Evolutionary conservation across 2,797 vertebrate genomes (phyloP).

Genomic region (Myioborus miniatus): DNA sequence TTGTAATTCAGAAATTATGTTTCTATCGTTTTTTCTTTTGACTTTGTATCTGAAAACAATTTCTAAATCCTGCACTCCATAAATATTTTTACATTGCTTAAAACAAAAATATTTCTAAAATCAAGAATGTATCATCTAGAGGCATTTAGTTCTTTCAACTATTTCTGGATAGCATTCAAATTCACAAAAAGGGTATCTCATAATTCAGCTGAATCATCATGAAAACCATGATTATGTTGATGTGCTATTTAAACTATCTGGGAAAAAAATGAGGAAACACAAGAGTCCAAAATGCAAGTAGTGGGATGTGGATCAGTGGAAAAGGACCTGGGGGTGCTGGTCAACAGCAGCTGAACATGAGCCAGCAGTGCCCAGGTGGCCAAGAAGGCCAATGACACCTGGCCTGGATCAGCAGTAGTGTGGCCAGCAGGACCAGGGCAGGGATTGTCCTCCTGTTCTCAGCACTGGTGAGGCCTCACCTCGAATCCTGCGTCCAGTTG

Average conservation of each 20-base stretch:
- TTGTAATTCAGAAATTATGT: neutral
- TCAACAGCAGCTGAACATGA: fast-evolving
- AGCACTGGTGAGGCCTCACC: neutral
- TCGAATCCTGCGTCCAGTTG: fast-evolving
- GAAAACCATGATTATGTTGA: neutral
- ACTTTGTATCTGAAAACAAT: neutral
- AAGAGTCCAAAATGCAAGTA: neutral
- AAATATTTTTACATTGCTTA: neutral
- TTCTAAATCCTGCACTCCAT: neutral
- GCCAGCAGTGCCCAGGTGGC: neutral
- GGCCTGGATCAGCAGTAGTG: neutral
- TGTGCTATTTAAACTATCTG: neutral
- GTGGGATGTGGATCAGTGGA: neutral
- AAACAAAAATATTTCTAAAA: neutral
- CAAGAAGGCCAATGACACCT: fast-evolving
- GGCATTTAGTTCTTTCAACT: neutral
- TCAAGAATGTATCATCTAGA: neutral
- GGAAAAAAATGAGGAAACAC: fast-evolving
- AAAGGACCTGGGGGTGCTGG: neutral
- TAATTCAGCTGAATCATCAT: neutral
- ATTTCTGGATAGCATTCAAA: neutral
- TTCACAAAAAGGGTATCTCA: neutral
- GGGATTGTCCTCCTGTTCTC: fast-evolving
- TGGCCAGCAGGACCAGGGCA: neutral
- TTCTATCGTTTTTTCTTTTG: neutral